These are phyloP conservation scores for Bilobella aurantiaca DNA, from an alignment of 1,140 invertebrate species.

Conservation along the genomic window DNA sequence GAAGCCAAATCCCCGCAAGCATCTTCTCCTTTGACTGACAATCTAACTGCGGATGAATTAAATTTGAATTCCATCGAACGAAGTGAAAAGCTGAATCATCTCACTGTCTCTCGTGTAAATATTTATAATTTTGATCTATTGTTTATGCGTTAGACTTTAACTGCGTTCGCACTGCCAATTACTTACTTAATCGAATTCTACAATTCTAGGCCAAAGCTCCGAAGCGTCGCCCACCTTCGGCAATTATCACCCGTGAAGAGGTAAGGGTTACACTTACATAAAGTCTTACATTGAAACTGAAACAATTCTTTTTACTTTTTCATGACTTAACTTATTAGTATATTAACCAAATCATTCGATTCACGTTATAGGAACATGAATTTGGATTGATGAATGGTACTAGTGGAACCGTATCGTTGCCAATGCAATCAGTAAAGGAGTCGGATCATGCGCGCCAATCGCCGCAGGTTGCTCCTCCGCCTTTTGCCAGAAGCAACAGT, in stretches of 20 bases:
- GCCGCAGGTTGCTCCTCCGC: too few species aligned
- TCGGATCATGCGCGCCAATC: not conserved
- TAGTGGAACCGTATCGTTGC: not conserved
- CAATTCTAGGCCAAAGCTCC: constrained; percentile 33
- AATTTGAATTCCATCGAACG: constrained; percentile 26
- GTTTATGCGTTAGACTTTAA: too few species aligned
- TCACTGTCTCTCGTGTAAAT: constrained; percentile 32
- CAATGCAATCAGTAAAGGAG: not conserved
- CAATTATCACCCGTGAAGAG: constrained; percentile 23
- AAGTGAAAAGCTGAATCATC: constrained; percentile 28
- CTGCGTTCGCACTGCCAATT: too few species aligned
- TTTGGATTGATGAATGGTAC: constrained; percentile 1
- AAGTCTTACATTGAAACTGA: too few species aligned
- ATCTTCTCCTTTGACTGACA: not conserved
- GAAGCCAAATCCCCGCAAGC: not conserved
- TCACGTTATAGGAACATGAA: not conserved
- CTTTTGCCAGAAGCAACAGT: not conserved
- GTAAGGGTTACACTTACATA: constrained; percentile 15
- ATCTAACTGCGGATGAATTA: constrained; percentile 16
- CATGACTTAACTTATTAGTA: too few species aligned
- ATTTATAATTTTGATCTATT: too few species aligned
- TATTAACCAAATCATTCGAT: too few species aligned
- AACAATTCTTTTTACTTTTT: not conserved
- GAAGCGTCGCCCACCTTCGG: constrained; percentile 32
- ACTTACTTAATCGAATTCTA: not conserved